Evolutionary conservation across 2,113 vertebrate species (phyloP).

Genomic region (Falcunculus frontatus): DNA sequence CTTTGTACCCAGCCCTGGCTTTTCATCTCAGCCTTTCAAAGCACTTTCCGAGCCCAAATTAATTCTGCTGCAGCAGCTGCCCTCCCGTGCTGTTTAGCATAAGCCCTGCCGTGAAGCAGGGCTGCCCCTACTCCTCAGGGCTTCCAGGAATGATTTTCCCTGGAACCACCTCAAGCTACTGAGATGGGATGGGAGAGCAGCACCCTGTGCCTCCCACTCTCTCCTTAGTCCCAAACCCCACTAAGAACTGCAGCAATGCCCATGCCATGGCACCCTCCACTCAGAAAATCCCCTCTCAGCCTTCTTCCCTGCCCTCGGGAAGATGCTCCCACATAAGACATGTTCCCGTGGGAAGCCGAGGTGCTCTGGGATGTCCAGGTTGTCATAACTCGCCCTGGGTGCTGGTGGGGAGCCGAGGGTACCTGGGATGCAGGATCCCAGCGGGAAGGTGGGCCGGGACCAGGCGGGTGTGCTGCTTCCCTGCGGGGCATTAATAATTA

Average conservation of each 20-base stretch:
- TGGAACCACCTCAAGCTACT: not conserved
- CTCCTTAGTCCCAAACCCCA: rapidly evolving
- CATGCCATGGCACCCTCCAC: rapidly evolving
- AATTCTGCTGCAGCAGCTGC: constrained; percentile 16
- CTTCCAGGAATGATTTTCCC: not conserved
- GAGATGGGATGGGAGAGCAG: not conserved
- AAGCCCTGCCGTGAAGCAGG: not conserved
- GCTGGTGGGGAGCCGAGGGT: not conserved
- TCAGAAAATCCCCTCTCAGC: not conserved
- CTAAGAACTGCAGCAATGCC: not conserved
- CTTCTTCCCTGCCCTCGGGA: not conserved
- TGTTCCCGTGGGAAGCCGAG: rapidly evolving
- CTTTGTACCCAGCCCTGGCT: not conserved
- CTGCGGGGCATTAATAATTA: constrained; percentile 60
- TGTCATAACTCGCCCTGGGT: rapidly evolving
- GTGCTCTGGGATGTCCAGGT: not conserved
- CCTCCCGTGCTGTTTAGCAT: not conserved
- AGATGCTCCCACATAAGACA: rapidly evolving
- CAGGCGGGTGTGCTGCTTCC: not conserved
- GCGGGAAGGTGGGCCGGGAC: not conserved
- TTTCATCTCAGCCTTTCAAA: not conserved
- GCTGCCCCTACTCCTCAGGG: not conserved
- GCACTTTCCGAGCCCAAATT: not conserved
- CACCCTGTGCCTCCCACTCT: not conserved
- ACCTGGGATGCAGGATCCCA: not conserved